phyloP scores from a whole-genome alignment of 2,797 vertebrate genomes.

The Scarus forsteni region DNA sequence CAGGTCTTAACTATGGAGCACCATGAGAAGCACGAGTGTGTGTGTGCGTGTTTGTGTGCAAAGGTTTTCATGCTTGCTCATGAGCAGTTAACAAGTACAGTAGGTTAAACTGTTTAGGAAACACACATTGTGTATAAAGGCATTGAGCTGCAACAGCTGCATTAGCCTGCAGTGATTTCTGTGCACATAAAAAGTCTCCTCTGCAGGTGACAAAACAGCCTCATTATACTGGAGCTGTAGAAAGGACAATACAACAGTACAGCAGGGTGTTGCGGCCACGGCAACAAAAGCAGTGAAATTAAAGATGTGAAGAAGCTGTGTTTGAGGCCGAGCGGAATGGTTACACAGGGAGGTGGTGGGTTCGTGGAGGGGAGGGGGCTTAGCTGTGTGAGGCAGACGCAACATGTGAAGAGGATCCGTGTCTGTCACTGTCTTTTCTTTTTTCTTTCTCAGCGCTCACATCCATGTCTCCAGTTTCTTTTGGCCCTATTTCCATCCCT shows the following conservation, averaged over 20 bases:
- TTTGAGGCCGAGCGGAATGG: slow-evolving; percentile 45
- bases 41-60: slow-evolving; percentile 5
- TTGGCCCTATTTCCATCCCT: slow-evolving; percentile 65
- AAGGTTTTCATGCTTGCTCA: slow-evolving; percentile 1
- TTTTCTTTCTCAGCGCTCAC: slow-evolving; percentile 47
- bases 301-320: slow-evolving; percentile 67
- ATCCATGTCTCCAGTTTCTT: slow-evolving; percentile 74
- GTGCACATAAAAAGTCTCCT: slow-evolving; percentile 42
- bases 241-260: slow-evolving; percentile 69
- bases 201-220: slow-evolving; percentile 64
- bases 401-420: slow-evolving; percentile 54
- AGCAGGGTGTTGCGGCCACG: slow-evolving; percentile 59
- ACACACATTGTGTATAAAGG: slow-evolving; percentile 51
- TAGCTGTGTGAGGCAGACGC: slow-evolving; percentile 24
- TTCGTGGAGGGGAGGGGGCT: not conserved
- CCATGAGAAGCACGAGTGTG: not conserved
- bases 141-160: slow-evolving; percentile 50
- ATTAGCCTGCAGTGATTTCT: slow-evolving; percentile 62
- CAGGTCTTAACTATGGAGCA: not conserved
- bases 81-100: slow-evolving; percentile 20
- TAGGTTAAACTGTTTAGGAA: slow-evolving; percentile 67
- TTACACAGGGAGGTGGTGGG: slow-evolving; percentile 26
- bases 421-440: slow-evolving; percentile 53
- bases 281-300: slow-evolving; percentile 75
- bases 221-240: slow-evolving; percentile 53